Base-by-base conservation (phyloP, 2,888 invertebrate genomes). In the Microplitis deprimator region DNA sequence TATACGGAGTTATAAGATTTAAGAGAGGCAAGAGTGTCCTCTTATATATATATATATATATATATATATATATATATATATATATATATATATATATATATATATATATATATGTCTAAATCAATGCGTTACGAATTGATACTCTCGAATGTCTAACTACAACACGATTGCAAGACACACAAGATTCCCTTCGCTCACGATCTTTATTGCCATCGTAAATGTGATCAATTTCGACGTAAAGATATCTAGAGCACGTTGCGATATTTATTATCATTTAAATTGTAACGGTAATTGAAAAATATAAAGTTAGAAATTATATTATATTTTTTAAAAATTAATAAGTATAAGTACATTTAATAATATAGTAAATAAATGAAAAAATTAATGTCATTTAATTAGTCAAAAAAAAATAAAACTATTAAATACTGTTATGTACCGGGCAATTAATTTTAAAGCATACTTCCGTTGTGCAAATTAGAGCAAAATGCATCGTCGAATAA, bases 401-500 rank as follows among this genome's bases (percentile, higher is more conserved):
- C 50, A 50, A 50, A 50, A 50, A 50, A 50, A 13, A 50, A 5
- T 13, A 50, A 50, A 72, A 6, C 5, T 39, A 72, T 72, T 70
- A 60, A 50, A 17, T 40, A n/a, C 62, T 72, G 39, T 72, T 72
- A 40, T 38, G 61, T 13, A 1, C 6, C 38, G 8, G n/a, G 39
- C 29, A 38, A 41, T 73, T 73, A 64, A 73, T 65, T 64, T 41
- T 16, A 39, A 71, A 61, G 61, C 62, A 39, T n/a, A 59, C 65
- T 73, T 50, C 50, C 6, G 64, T 41, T 41, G 20, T 17, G 50
- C 60, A 73, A 73, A 73, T 73, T 65, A 73, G 41, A 20, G 73
- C 29, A 20, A 73, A 73, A 73, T 73, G 73, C 64, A 73, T 39
- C 41, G 65, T 8, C 65, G 50, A 50, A 50, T 73, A 65, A 73